These are phyloP conservation scores for Sialis fuliginosa DNA, from an alignment of 2,888 invertebrate species.

Conservation along the genomic window DNA sequence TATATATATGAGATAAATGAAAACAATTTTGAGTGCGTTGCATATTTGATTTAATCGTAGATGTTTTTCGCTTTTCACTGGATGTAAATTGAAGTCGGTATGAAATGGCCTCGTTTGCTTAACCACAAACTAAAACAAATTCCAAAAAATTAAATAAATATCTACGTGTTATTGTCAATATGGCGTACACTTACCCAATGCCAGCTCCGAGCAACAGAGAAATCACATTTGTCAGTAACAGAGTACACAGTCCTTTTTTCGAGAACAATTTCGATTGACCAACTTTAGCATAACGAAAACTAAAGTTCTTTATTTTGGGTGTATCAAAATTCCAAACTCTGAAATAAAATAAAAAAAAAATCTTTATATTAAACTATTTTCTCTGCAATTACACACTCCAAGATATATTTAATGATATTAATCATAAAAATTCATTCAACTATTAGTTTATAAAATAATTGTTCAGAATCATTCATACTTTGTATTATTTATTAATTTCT, in stretches of 20 bases:
- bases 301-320: slow-evolving; percentile 30
- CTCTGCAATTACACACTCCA: background rate
- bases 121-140: slow-evolving; percentile 48
- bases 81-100: slow-evolving; percentile 22
- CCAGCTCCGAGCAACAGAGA: slow-evolving; percentile 82
- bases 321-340: slow-evolving; percentile 61
- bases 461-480: too few relatives aligned
- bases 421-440: too few relatives aligned
- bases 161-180: background rate
- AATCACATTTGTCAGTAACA: slow-evolving; percentile 78
- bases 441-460: too few relatives aligned
- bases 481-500: too few relatives aligned
- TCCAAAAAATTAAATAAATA: background rate
- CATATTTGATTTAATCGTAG: too few relatives aligned
- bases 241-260: slow-evolving; percentile 74
- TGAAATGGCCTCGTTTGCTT: slow-evolving; percentile 28
- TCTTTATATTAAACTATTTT: background rate
- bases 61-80: slow-evolving; percentile 15
- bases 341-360: background rate
- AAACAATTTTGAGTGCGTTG: too few relatives aligned
- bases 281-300: slow-evolving; percentile 52
- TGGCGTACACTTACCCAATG: slow-evolving; percentile 50
- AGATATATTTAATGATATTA: too few relatives aligned
- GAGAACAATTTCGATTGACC: slow-evolving; percentile 71
- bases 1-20: too few relatives aligned